Percentiles rank a stretch among this genome's conserved stretches.
These are phyloP conservation scores for Tricholaema leucomelas DNA, from an alignment of 2,113 vertebrate species.

Conservation along the genomic window DNA sequence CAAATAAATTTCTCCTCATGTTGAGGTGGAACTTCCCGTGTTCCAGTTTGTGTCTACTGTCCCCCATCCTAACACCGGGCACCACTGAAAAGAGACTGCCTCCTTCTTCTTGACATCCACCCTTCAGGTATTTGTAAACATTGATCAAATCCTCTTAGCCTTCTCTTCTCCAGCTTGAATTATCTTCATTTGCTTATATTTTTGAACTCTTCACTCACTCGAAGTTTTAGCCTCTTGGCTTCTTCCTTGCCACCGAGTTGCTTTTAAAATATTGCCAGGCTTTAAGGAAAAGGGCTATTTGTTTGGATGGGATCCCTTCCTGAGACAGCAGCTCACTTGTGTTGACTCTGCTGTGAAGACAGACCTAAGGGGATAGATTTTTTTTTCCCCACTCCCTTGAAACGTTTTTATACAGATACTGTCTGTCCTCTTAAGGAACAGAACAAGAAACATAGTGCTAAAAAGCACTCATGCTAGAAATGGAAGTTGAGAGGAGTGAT, in stretches of 20 bases:
- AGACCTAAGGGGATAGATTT: background rate
- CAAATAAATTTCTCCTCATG: no score
- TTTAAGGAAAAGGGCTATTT: background rate
- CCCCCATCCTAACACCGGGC: no score
- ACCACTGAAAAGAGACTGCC: no score
- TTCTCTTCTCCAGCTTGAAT: no score
- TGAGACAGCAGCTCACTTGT: background rate
- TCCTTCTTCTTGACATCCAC: no score
- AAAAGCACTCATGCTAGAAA: background rate
- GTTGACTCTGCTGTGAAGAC: background rate
- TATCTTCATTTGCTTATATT: no score
- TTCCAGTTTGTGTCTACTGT: no score
- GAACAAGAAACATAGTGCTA: background rate
- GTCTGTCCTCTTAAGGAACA: background rate
- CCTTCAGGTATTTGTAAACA: no score
- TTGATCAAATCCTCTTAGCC: no score
- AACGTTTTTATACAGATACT: background rate
- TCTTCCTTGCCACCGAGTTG: background rate
- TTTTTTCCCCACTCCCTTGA: background rate
- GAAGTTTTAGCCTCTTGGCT: background rate
- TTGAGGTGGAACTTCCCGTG: no score
- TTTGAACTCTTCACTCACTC: background rate
- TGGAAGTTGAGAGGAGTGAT: background rate
- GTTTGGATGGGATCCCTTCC: background rate
- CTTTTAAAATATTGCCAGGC: background rate